These are phyloP conservation scores for Pogonognathellus flavescens DNA, from an alignment of 1,140 invertebrate species.

Conservation along the genomic window DNA sequence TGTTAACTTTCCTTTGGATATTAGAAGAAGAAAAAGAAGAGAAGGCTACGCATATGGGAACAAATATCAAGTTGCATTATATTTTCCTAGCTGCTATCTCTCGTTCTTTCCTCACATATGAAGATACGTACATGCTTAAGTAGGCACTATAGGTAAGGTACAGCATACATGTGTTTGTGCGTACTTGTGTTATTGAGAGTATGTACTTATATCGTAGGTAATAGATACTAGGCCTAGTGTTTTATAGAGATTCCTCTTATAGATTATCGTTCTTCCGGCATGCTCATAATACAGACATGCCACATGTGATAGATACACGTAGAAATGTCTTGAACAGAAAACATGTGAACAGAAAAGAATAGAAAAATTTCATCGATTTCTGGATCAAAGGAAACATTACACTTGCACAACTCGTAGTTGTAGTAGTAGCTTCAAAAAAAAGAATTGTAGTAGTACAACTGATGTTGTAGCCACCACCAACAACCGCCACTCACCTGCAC, in stretches of 20 bases:
- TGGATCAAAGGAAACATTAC: slow-evolving; percentile 55
- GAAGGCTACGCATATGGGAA: slow-evolving; percentile 18
- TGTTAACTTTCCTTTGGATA: slow-evolving; percentile 22
- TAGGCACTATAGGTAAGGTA: not conserved
- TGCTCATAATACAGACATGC: not conserved
- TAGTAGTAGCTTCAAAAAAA: slow-evolving; percentile 41
- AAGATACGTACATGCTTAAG: not conserved
- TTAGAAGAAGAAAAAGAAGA: slow-evolving; percentile 19
- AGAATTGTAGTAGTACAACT: not conserved
- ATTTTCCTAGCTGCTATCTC: not conserved
- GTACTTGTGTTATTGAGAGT: not conserved
- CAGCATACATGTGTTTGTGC: not conserved
- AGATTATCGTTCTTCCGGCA: not conserved
- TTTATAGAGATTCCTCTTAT: not conserved
- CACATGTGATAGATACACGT: slow-evolving; percentile 18
- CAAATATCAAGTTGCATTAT: slow-evolving; percentile 3
- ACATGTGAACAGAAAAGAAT: slow-evolving; percentile 46
- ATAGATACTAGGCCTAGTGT: not conserved
- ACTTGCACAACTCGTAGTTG: slow-evolving; percentile 17
- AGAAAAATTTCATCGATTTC: slow-evolving; percentile 58
- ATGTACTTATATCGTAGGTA: not conserved
- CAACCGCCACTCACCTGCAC: no score
- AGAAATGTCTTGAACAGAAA: slow-evolving; percentile 33
- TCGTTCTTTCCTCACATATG: slow-evolving; percentile 17
- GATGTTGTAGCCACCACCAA: no score